Evolutionary conservation across 2,888 invertebrate species (phyloP), one percentile per base, ranked within the genome.

Genomic region (Parnassius glacialis): DNA sequence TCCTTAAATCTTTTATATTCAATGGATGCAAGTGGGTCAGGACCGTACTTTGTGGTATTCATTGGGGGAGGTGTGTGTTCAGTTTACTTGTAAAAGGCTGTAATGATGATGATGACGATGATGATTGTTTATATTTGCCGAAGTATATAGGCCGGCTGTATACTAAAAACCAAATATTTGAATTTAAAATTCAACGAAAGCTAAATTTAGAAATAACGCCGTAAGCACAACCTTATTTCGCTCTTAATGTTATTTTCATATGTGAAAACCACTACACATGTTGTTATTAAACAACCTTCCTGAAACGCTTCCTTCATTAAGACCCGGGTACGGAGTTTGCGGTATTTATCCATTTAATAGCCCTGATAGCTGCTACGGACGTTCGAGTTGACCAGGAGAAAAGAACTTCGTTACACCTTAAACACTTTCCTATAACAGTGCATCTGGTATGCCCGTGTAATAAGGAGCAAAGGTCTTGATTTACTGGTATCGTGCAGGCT

Each of bases 261-360:
- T 48, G n/a, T 45, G 11, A 45, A 45, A 11, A 45, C 48, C 48
- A 48, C 13, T 48, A 13, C 44, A 51, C 25, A 34, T n/a, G 42
- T 56, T 45, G 25, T 34, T 44, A 47, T 43, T 50, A 44, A 61
- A 56, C 42, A 52, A 20, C n/a, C 25, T 55, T 56, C 45, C 50
- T 20, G 41, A 48, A 53, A 58, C 41, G 50, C 64, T 79, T 75
- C 75, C 78, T 79, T 81, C 78, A 81, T 81, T 80, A 81, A 67
- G 54, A 65, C 65, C 65, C 42, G n/a, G 57, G 44, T 52, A 42
- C 66, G 43, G 44, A 44, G 48, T 54, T 62, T 65, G 61, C 55
- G 66, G 72, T 75, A 76, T 79, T 82, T 79, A 82, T 78, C 77
- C 76, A 65, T 71, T 75, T 78, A 79, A 79, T 75, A 74, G 61